Evolutionary conservation across 2,797 vertebrate genomes (phyloP).

Genomic region (Myotis planiceps): DNA sequence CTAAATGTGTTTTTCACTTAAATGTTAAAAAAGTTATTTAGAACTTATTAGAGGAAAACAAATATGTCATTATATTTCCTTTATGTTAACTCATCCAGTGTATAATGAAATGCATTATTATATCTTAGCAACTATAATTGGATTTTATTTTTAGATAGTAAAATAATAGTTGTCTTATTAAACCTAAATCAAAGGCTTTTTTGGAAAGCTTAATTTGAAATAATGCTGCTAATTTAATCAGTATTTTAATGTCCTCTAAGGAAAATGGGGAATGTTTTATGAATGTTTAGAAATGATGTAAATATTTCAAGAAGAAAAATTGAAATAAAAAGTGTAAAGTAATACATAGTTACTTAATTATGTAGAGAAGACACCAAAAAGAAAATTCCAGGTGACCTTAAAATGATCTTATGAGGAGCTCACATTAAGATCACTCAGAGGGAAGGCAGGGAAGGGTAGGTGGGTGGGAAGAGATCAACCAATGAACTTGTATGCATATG

Average conservation of each 20-base stretch:
- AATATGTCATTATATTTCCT: constrained; percentile 46
- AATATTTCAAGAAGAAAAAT: constrained; percentile 32
- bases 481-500: no score
- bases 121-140: constrained; percentile 25
- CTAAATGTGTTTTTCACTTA: constrained; percentile 47
- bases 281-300: constrained; percentile 47
- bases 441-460: no score
- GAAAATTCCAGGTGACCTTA: background rate
- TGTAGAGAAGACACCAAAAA: background rate
- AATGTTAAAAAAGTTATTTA: constrained; percentile 56
- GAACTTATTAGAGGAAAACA: constrained; percentile 60
- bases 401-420: background rate
- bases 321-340: background rate
- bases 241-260: constrained; percentile 44
- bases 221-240: constrained; percentile 53
- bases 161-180: constrained; percentile 55
- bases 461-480: no score
- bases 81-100: constrained; percentile 49
- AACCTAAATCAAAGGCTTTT: constrained; percentile 51
- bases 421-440: background rate
- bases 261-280: constrained; percentile 29
- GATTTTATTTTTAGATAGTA: constrained; percentile 68
- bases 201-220: constrained; percentile 5
- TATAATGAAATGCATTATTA: constrained; percentile 49
- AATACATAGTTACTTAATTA: background rate